Base-by-base conservation (phyloP, 1,140 invertebrate genomes). In the Ectropis grisescens region DNA sequence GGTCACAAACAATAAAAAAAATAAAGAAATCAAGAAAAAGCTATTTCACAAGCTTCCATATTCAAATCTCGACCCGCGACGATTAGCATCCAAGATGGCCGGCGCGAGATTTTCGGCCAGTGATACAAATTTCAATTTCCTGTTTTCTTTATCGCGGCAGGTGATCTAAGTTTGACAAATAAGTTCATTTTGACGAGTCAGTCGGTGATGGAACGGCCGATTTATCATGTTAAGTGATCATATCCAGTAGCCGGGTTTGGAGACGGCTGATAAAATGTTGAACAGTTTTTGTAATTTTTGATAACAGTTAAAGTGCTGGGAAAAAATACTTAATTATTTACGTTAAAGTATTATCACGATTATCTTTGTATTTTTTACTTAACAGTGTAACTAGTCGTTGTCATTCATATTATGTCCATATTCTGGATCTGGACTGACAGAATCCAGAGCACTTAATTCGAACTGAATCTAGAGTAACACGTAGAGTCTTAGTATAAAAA, bases 111-210 rank as follows among this genome's bases (percentile, higher is more conserved):
- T 74, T 76, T 70, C 58, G 58, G 52, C 51, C 64, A 58, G 65
- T 58, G 71, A 78, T 78, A 74, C 67, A 68, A 58, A 78, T 70
- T 74, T 70, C 71, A 78, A 78, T 78, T 78, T 78, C 71, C 71
- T 78, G 67, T 56, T 58, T 58, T 36, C 44, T 33, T 70, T 78
- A 78, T 78, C 72, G 47, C 40, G 33, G 37, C 42, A 37, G 53
- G 51, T 68, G 65, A 78, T 78, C 72, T 74, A 55, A 60, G 64
- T 72, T 69, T 76, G 71, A 76, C 71, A 76, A 76, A 76, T 76
- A 71, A 64, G 68, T 69, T 76, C 64, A 65, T 76, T 76, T 74
- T 76, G 71, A 72, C 65, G 71, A 61, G 64, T 59, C 51, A 48
- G 39, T 25, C 49, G 44, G 57, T 66, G 58, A 62, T 49, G 59